Base-by-base conservation (phyloP, 1,140 invertebrate genomes). In the Amphibalanus amphitrite region DNA sequence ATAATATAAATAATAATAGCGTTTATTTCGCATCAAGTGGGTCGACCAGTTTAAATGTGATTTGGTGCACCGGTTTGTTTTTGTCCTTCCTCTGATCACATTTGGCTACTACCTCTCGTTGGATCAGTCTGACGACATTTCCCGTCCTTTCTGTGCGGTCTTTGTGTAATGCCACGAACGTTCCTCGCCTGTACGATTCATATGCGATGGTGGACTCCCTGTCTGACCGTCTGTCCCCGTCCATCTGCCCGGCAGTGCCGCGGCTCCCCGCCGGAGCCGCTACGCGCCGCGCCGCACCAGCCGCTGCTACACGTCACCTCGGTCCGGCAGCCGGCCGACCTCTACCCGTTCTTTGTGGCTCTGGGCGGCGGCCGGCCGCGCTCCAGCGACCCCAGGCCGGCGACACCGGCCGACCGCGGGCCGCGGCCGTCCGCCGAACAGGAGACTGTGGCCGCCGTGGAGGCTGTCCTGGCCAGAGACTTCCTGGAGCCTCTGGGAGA, bases 271-370 rank as follows among this genome's bases (percentile, higher is more conserved):
- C 65, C 65, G 65, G n/a, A 8, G 76, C 76, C 81, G 70, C 75
- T 84, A 74, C 79, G 83, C 70, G 82, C 79, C 75, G 82, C 80
- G 75, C 82, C 82, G 68, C 87, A 85, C 15, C 84, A 86, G 73
- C 83, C 91, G 28, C 79, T 93, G 69, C 78, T 91, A 25, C 85
- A 85, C 0, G 85, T 87, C 73, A 87, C 86, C 72, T 84, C 83
- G 69, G 85, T 93, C 47, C 85, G 84, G 26, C 86, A 86, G 28
- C 80, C 93, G 28, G 84, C 87, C 77, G 90, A 94, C 76, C 80
- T 94, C n/a, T 90, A 92, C 75, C 83, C 87, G 29, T 94, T 93
- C 81, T 94, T 93, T 78, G 87, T 88, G 69, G 86, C 88, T 15
- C 78, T 93, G 1, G 86, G 84, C 74, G 69, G 72, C 38, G 69